Percentiles rank a stretch among this genome's conserved stretches.
Evolutionary conservation across 2,888 invertebrate species (phyloP).

Genomic region (Aleiodes leptofemur): DNA sequence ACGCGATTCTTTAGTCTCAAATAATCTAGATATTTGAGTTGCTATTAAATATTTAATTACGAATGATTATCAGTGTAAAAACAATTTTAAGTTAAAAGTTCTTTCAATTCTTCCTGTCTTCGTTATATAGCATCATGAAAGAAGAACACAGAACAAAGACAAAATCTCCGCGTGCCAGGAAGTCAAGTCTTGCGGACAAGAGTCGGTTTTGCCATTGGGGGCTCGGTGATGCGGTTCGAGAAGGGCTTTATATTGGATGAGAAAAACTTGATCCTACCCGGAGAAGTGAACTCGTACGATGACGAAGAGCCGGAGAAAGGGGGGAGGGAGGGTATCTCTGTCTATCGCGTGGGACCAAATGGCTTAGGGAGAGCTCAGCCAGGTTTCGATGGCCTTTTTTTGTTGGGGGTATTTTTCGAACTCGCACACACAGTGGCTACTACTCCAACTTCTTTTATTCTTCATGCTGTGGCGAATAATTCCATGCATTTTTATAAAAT

Average conservation of each 20-base stretch:
- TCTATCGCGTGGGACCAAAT: constrained; percentile 36
- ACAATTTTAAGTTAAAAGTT: not conserved
- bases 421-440: constrained; percentile 2
- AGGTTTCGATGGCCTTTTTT: not conserved
- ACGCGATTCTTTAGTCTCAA: constrained; percentile 20
- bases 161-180: constrained; percentile 72
- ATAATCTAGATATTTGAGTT: constrained; percentile 32
- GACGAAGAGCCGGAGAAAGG: constrained; percentile 31
- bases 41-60: constrained; percentile 31
- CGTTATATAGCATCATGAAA: not conserved
- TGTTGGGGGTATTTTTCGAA: constrained; percentile 27
- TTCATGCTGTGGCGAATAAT: constrained; percentile 14
- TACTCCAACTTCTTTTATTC: constrained; percentile 1
- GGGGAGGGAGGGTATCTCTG: constrained; percentile 23
- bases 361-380: constrained; percentile 24
- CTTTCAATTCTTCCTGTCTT: constrained; percentile 2
- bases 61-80: constrained; percentile 27
- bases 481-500: constrained; percentile 21
- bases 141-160: constrained; percentile 53
- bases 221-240: constrained; percentile 35
- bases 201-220: constrained; percentile 26
- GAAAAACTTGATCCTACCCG: constrained; percentile 73
- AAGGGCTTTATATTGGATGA: constrained; percentile 59
- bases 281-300: constrained; percentile 39
- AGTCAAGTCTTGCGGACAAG: constrained; percentile 63